Conservation (phyloP, 1,140 invertebrate species). For the Lepidurus packardi region DNA sequence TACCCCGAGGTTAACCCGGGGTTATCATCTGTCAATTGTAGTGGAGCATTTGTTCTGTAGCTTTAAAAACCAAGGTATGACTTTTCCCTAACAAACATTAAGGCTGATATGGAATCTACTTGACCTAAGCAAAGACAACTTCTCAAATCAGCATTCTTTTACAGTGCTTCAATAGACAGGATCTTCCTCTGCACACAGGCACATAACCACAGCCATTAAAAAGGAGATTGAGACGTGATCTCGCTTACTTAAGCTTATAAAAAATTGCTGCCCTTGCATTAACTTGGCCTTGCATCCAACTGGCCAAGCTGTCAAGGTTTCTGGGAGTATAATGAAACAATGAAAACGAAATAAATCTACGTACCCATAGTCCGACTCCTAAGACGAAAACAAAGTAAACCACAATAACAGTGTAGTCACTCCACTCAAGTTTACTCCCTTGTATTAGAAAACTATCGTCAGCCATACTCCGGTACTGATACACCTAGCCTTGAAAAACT, state of each 20-base stretch:
- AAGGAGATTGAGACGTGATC: neutral
- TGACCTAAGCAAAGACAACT: no score
- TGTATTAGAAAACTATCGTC: neutral
- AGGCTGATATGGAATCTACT: no score
- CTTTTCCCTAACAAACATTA: no score
- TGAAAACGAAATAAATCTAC: constrained; percentile 29
- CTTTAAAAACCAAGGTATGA: no score
- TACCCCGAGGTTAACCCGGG: neutral
- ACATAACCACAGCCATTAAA: neutral
- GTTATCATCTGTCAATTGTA: neutral
- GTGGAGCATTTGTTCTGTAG: no score
- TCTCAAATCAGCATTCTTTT: no score
- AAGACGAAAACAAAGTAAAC: constrained; percentile 44
- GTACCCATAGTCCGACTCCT: constrained; percentile 42
- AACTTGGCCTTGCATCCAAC: neutral
- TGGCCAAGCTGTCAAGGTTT: neutral
- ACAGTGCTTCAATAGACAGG: no score
- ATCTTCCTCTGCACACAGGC: no score
- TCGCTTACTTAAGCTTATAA: neutral
- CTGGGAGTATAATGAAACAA: no score
- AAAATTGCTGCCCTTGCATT: neutral
- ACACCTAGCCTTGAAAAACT: neutral
- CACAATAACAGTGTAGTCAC: constrained; percentile 43
- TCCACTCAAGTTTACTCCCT: constrained; percentile 39
- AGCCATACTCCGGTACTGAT: neutral